These are phyloP conservation scores for Tor tambroides DNA, from an alignment of 2,113 vertebrate genomes.

Conservation along the genomic window DNA sequence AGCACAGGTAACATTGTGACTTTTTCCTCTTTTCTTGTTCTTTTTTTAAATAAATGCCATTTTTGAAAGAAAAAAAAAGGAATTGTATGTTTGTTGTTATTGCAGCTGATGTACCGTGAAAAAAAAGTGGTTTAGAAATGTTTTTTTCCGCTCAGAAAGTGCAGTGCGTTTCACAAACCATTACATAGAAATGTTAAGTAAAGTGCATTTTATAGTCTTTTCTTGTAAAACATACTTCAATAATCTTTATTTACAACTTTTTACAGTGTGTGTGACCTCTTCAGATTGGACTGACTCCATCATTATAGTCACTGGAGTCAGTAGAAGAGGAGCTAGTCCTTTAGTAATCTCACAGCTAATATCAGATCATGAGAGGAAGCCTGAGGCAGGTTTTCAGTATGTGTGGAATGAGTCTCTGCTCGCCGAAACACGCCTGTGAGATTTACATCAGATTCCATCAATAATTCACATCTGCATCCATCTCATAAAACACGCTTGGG, in stretches of 20 bases:
- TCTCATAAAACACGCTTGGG: too few species aligned
- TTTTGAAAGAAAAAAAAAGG: slow-evolving; percentile 62
- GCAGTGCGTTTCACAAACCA: not conserved
- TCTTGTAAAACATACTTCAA: too few species aligned
- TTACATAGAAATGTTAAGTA: too few species aligned
- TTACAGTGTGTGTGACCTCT: not conserved
- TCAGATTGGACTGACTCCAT: too few species aligned
- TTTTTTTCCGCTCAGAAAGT: too few species aligned
- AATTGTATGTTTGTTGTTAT: not conserved
- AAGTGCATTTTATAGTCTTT: too few species aligned
- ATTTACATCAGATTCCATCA: too few species aligned
- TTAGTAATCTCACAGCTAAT: not conserved
- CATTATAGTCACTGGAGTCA: not conserved
- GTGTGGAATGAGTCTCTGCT: too few species aligned
- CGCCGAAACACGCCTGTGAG: too few species aligned
- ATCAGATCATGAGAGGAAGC: not conserved
- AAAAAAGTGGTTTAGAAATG: too few species aligned
- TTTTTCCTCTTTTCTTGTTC: slow-evolving; percentile 29
- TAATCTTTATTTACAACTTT: too few species aligned
- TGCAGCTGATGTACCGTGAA: not conserved
- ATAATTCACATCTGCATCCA: too few species aligned
- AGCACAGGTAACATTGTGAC: slow-evolving; percentile 63
- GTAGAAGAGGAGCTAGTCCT: not conserved
- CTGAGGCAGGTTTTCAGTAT: not conserved
- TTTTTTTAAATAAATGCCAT: slow-evolving; percentile 76